phyloP scores from a whole-genome alignment of 1,140 invertebrate species.

The Amyelois transitella region DNA sequence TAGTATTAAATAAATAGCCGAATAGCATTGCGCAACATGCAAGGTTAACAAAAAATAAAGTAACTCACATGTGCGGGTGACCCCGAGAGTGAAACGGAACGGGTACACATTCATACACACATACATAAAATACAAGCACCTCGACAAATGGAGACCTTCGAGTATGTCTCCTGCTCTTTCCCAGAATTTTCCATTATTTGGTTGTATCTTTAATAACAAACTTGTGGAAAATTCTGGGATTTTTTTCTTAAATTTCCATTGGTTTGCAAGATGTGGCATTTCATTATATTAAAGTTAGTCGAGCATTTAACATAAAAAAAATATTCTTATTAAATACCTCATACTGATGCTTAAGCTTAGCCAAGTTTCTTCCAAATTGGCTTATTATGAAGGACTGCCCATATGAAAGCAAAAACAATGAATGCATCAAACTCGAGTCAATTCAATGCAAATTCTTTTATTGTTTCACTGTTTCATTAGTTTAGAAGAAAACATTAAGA shows the following conservation, averaged over 20 bases:
- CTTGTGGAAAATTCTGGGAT: too few species aligned
- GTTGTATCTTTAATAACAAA: too few species aligned
- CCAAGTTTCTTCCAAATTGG: slow-evolving; percentile 6
- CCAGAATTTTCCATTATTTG: too few species aligned
- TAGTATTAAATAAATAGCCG: background rate
- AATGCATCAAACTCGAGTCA: slow-evolving; percentile 25
- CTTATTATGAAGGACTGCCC: slow-evolving; percentile 12
- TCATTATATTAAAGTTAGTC: too few species aligned
- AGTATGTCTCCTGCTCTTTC: too few species aligned
- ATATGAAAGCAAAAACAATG: slow-evolving; percentile 21
- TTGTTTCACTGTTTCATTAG: slow-evolving; percentile 7
- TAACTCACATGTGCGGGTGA: background rate
- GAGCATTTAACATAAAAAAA: too few species aligned
- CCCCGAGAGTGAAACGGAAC: background rate
- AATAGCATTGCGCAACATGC: background rate
- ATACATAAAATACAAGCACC: background rate
- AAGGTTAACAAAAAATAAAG: slow-evolving; percentile 4
- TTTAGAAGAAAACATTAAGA: background rate
- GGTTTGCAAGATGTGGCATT: too few species aligned
- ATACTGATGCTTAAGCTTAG: background rate
- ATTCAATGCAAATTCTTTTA: slow-evolving; percentile 35
- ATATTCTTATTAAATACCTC: background rate
- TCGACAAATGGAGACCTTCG: background rate
- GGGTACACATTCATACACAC: background rate
- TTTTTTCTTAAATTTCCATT: too few species aligned